Evolutionary conservation across 2,888 invertebrate genomes (phyloP).

Genomic region (Timandra comae): DNA sequence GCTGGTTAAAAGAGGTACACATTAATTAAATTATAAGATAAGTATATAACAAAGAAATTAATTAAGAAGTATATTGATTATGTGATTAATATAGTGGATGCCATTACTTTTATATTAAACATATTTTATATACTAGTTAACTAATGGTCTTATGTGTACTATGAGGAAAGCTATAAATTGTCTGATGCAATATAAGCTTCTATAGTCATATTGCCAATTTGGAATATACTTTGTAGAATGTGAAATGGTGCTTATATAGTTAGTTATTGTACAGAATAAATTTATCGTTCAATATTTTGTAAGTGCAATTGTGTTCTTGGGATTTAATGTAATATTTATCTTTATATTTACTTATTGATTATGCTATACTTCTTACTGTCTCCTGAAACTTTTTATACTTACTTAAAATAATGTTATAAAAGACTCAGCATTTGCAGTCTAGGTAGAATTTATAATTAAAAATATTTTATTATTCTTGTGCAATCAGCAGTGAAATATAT

Average conservation of each 20-base stretch:
- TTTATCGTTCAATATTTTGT: constrained; percentile 66
- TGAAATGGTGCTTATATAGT: constrained; percentile 74
- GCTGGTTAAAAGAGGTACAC: constrained; percentile 75
- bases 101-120: constrained; percentile 23
- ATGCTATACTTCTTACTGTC: too few relatives aligned
- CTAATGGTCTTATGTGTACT: constrained; percentile 45
- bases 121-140: constrained; percentile 25
- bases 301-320: constrained; percentile 43
- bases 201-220: constrained; percentile 41
- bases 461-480: constrained; percentile 29
- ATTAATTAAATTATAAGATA: constrained; percentile 63
- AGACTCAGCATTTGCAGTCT: constrained; percentile 8
- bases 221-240: constrained; percentile 49
- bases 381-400: too few relatives aligned
- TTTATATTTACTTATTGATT: too few relatives aligned
- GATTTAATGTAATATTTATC: constrained; percentile 17
- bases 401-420: too few relatives aligned
- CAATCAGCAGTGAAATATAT: constrained; percentile 37
- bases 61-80: constrained; percentile 17
- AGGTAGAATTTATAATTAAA: constrained; percentile 11
- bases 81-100: constrained; percentile 19
- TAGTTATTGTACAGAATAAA: constrained; percentile 76
- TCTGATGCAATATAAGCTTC: constrained; percentile 20
- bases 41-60: constrained; percentile 12
- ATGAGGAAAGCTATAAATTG: constrained; percentile 33